Evolutionary conservation across 2,888 invertebrate genomes (phyloP), one percentile per base, ranked within the genome.

Genomic region (Troides oblongomaculatus): DNA sequence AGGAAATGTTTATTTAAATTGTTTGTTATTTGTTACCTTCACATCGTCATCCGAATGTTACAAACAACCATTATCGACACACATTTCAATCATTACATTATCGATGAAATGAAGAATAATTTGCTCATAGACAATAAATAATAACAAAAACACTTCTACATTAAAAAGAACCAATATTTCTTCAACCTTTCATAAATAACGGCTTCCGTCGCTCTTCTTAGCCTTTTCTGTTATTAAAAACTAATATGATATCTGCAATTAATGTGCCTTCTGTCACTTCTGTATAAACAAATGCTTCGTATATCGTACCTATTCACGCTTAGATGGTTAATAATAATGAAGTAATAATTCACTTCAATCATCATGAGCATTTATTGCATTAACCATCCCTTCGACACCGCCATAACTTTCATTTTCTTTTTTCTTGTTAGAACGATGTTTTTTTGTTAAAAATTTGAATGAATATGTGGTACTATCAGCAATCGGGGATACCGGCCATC

Each of bases 401-500:
- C 78, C 84, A 85, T 82, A 77, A 80, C 77, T 80, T 81, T 84
- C 79, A 82, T 83, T 79, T 84, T 83, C 78, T 85, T 78, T 83
- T 81, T 81, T 83, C 82, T 81, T 81, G 79, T 78, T 84, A 82
- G 77, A 81, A 79, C 74, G 73, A 74, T 80, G 78, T 81, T 80
- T 76, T 81, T 74, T 86, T 80, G 77, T 86, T 81, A 85, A 70
- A 85, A 85, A 86, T 82, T 85, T 89, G 85, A 90, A 90, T 90
- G 85, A 90, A 84, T 85, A 78, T 91, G 85, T 90, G 90, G 90
- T 90, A 78, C 74, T 78, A 85, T 89, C 84, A 92, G 92, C 92
- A 92, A 89, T 92, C 93, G 84, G 93, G 93, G 88, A 93, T 93
- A 89, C 93, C 93, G 82, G 93, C 93, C 88, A 93, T 93, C 89